Percentiles rank a stretch among this genome's conserved stretches.
Evolutionary conservation across 2,797 vertebrate species (phyloP).

Genomic region (Distichodus sexfasciatus): DNA sequence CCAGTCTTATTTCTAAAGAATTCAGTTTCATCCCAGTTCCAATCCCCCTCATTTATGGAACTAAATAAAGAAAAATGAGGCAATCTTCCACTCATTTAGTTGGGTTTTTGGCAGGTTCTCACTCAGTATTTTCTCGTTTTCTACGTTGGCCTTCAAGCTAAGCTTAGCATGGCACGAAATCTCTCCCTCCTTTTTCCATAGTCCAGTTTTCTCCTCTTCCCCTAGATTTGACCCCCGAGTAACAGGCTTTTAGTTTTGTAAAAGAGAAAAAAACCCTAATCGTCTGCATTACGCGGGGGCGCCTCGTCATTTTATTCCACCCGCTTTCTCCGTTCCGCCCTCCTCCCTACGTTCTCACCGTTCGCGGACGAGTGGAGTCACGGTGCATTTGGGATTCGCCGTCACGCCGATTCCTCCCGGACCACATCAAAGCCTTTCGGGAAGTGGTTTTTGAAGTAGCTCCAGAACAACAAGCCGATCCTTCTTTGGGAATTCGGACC

Average conservation of each 20-base stretch:
- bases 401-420: constrained; percentile 39
- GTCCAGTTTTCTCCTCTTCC: not conserved
- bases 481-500: constrained; percentile 41
- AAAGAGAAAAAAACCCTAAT: constrained; percentile 14
- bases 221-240: not conserved
- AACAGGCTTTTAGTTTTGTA: constrained; percentile 16
- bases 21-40: no score
- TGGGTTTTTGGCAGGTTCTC: not conserved
- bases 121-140: not conserved
- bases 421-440: constrained; percentile 50
- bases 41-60: no score
- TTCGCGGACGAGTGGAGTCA: constrained; percentile 23
- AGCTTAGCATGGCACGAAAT: not conserved
- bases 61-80: no score
- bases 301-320: not conserved
- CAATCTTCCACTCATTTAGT: no score
- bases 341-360: constrained; percentile 13
- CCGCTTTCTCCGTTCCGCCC: constrained; percentile 17
- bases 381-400: constrained; percentile 26
- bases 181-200: not conserved
- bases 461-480: constrained; percentile 42
- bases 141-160: not conserved
- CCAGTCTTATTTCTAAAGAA: no score
- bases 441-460: constrained; percentile 37
- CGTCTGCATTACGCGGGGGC: constrained; percentile 9